These are phyloP conservation scores for Macropodus opercularis DNA, from an alignment of 2,797 vertebrate genomes.

Conservation along the genomic window DNA sequence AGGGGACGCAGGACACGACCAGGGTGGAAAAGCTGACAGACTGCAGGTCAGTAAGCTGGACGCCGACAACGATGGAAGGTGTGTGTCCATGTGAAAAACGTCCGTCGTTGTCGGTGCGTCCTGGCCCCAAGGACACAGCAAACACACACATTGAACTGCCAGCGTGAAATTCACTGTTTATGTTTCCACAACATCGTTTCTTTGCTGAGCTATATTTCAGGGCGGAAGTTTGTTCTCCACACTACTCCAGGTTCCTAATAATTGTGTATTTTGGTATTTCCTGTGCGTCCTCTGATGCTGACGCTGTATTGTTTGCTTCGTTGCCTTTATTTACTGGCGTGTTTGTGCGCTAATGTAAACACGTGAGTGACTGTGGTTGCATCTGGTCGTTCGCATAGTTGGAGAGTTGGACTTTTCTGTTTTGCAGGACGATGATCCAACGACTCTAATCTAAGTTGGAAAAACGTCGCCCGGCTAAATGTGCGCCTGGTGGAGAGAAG, in stretches of 20 bases:
- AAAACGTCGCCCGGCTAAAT: conserved; percentile 25
- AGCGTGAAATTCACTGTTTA: neutral
- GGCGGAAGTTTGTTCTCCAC: neutral
- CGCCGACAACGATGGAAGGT: no score
- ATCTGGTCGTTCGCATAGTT: no score
- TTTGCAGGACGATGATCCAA: conserved; percentile 20
- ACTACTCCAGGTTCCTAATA: neutral
- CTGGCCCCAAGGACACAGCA: neutral
- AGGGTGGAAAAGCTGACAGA: conserved; percentile 41
- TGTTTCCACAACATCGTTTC: neutral
- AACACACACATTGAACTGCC: neutral
- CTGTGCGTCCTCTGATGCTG: neutral
- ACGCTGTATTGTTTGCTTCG: conserved; percentile 26
- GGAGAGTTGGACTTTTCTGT: no score
- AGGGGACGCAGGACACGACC: conserved; percentile 57
- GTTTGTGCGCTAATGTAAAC: conserved; percentile 43
- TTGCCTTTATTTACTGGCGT: conserved; percentile 30
- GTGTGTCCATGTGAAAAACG: no score
- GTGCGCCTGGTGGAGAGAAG: conserved; percentile 33
- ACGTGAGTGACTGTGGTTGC: conserved; percentile 11
- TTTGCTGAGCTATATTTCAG: neutral
- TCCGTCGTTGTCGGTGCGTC: no score
- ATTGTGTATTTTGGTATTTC: neutral
- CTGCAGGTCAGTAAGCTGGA: conserved; percentile 15
- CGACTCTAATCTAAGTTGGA: conserved; percentile 4